Evolutionary conservation across 1,140 invertebrate species (phyloP), one percentile per base, ranked within the genome.

Genomic region (Galendromus occidentalis): DNA sequence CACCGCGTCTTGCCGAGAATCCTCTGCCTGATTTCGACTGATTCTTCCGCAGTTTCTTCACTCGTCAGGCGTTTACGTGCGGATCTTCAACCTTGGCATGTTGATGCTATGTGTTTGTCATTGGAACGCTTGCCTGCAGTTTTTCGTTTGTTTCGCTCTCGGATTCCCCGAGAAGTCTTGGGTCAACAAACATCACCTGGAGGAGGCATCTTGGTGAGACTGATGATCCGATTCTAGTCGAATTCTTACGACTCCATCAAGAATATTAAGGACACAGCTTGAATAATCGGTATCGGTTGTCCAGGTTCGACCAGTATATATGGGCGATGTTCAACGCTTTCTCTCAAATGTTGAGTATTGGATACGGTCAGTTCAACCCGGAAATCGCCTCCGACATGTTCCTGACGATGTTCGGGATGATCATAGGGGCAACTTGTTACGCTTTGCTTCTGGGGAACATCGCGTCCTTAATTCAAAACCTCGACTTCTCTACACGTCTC

Each of bases 311-410:
- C 14, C 51, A 59, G 33, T 59, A 59, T 22, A 59, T 59, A 1
- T 59, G 51, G 51, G 51, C 51, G 14, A 59, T 59, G 51, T 59
- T 59, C 22, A 59, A 59, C 22, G 51, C 51, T 25, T 59, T 25
- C 9, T 59, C 51, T 14, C 51, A 59, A 33, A 59, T 59, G 51
- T 33, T 59, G 25, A 20, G 51, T 22, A 59, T 59, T 59, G 51
- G 51, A 17, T 59, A 59, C 22, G 51, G 51, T 6, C 51, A 59
- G 20, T 59, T 59, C 51, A 59, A 59, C 33, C 51, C 51, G 14
- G 51, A 59, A 59, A 59, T 59, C 14, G 51, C 22, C 14, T 59
- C 51, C 25, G 51, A 59, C 51, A 59, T 59, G 51, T 29, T 25
- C 22, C 12, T 59, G 6, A 59, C 51, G 51, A 59, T 59, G 51